These are phyloP conservation scores for Crotophaga sulcirostris DNA, from an alignment of 2,113 vertebrate genomes.

Conservation along the genomic window DNA sequence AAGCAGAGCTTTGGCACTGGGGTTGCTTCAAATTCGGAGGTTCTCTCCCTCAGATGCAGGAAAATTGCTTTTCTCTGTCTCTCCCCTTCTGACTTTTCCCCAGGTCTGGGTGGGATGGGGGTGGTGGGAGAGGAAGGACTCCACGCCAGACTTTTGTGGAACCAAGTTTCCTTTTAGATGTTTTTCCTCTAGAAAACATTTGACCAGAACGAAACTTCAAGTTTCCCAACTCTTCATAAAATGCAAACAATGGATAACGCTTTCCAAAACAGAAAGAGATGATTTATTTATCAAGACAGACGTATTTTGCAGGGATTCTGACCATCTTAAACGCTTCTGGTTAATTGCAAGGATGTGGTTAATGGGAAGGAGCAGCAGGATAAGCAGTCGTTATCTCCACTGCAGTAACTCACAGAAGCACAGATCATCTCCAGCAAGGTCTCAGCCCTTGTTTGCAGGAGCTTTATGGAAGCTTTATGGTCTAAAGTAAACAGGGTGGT, in stretches of 20 bases:
- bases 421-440: neutral
- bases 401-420: neutral
- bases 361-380: neutral
- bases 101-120: neutral
- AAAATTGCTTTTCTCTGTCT: neutral
- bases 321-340: neutral
- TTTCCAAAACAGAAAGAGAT: neutral
- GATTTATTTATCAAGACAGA: neutral
- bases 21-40: neutral
- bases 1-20: neutral
- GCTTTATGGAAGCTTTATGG: neutral
- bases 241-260: neutral
- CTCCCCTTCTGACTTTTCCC: neutral
- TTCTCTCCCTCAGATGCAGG: neutral
- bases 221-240: neutral
- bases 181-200: neutral
- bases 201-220: neutral
- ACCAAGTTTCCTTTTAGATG: neutral
- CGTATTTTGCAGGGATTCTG: neutral
- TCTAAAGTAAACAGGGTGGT: neutral
- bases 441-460: neutral
- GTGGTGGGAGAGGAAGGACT: neutral
- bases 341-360: neutral
- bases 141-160: accelerated
- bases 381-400: neutral